A percentile compares a stretch with the other conserved stretches of the same genome.
Conservation (phyloP, 2,888 invertebrate species). For the Nomada flava region DNA sequence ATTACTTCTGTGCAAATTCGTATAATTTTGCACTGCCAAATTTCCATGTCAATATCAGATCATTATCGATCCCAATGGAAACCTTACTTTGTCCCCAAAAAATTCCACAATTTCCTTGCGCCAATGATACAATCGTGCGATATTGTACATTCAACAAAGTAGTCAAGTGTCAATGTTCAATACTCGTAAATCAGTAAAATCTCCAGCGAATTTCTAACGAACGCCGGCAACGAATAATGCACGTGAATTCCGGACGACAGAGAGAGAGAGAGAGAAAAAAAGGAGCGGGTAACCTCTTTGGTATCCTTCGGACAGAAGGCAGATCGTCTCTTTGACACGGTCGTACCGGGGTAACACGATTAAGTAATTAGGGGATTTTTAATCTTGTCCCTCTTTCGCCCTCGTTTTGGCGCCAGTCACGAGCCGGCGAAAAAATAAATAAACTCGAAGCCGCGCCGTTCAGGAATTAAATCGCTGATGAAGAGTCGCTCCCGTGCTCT, state of each 20-base stretch:
- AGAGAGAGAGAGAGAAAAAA: constrained; percentile 19
- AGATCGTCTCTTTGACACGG: constrained; percentile 77
- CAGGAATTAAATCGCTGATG: constrained; percentile 82
- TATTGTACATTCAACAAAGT: constrained; percentile 7
- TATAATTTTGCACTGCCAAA: too few species aligned
- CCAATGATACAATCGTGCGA: not conserved
- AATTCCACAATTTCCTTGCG: not conserved
- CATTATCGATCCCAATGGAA: too few species aligned
- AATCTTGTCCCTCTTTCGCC: constrained; percentile 77
- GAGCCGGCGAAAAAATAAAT: constrained; percentile 80
- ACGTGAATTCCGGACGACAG: constrained; percentile 14
- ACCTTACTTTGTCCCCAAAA: not conserved
- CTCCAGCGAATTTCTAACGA: constrained; percentile 18
- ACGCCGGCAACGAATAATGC: constrained; percentile 41
- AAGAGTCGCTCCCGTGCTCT: constrained; percentile 69
- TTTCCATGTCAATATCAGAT: too few species aligned
- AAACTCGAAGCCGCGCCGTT: constrained; percentile 76
- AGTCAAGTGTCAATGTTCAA: constrained; percentile 6
- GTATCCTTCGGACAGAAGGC: constrained; percentile 18
- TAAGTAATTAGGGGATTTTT: constrained; percentile 82
- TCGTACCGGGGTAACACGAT: constrained; percentile 79
- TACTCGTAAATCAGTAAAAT: constrained; percentile 6
- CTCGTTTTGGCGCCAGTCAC: constrained; percentile 75
- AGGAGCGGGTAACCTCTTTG: constrained; percentile 7
- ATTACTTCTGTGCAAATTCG: too few species aligned